phyloP scores from a whole-genome alignment of 2,888 invertebrate species.

The Camponotus fellah region DNA sequence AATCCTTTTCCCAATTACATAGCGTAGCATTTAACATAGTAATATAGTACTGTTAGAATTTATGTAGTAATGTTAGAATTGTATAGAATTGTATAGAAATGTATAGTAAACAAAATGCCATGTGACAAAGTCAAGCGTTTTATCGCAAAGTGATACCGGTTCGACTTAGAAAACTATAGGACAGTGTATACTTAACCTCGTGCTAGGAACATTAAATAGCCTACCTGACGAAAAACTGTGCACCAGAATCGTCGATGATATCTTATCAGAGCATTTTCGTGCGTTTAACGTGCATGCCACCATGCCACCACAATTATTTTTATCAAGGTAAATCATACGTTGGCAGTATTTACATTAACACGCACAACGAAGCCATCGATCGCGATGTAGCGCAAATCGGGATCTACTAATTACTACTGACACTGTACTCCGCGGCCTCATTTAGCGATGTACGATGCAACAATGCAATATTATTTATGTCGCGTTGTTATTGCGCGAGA shows the following conservation, averaged over 20 bases:
- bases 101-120: background rate
- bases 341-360: constrained; percentile 67
- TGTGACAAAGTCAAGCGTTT: too few relatives aligned
- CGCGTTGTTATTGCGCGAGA: background rate
- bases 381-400: constrained; percentile 25
- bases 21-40: background rate
- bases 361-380: constrained; percentile 59
- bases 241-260: constrained; percentile 29
- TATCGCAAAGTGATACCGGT: too few relatives aligned
- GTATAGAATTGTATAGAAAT: background rate
- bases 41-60: background rate
- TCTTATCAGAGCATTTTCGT: constrained; percentile 69
- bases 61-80: background rate
- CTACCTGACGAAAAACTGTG: constrained; percentile 60
- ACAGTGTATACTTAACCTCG: constrained; percentile 49
- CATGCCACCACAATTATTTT: constrained; percentile 54
- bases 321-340: constrained; percentile 61
- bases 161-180: background rate
- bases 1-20: background rate
- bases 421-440: background rate
- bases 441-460: background rate
- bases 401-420: background rate
- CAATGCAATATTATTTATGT: background rate
- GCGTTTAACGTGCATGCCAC: constrained; percentile 62
- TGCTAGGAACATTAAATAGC: constrained; percentile 4